phyloP scores from a whole-genome alignment of 2,113 vertebrate genomes.

The Tachysurus vachellii region DNA sequence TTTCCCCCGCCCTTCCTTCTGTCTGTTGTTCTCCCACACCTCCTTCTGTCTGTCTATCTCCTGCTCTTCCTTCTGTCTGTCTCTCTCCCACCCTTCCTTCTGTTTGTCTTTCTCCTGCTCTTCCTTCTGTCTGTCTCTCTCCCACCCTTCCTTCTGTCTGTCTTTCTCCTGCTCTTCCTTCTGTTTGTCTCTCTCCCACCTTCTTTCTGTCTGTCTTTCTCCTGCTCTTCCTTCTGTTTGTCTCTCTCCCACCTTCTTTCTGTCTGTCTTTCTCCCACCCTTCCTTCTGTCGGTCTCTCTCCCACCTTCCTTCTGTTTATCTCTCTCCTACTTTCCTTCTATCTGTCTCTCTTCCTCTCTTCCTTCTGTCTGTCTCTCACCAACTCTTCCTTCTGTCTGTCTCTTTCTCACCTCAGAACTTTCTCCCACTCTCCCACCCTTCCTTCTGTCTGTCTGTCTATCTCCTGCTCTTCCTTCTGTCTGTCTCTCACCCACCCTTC shows the following conservation, averaged over 20 bases:
- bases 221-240: slow-evolving; percentile 15
- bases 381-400: slow-evolving; percentile 44
- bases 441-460: background rate
- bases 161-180: slow-evolving; percentile 11
- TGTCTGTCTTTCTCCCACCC: slow-evolving; percentile 44
- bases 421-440: slow-evolving; percentile 31
- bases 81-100: slow-evolving; percentile 35
- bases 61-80: slow-evolving; percentile 41
- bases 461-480: background rate
- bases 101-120: slow-evolving; percentile 52
- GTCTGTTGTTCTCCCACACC: background rate
- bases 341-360: slow-evolving; percentile 42
- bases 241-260: background rate
- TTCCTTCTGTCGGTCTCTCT: slow-evolving; percentile 25
- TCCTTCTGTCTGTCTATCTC: slow-evolving; percentile 36
- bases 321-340: too few relatives aligned
- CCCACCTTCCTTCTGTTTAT: background rate
- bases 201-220: slow-evolving; percentile 31
- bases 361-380: slow-evolving; percentile 45
- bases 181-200: slow-evolving; percentile 22
- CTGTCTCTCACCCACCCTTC: slow-evolving; percentile 24
- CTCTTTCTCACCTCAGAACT: slow-evolving; percentile 24
- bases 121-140: slow-evolving; percentile 48
- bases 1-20: slow-evolving; percentile 4
- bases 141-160: slow-evolving; percentile 32